These are phyloP conservation scores for Phrynocephalus forsythii DNA, from an alignment of 2,797 vertebrate genomes.

Conservation along the genomic window DNA sequence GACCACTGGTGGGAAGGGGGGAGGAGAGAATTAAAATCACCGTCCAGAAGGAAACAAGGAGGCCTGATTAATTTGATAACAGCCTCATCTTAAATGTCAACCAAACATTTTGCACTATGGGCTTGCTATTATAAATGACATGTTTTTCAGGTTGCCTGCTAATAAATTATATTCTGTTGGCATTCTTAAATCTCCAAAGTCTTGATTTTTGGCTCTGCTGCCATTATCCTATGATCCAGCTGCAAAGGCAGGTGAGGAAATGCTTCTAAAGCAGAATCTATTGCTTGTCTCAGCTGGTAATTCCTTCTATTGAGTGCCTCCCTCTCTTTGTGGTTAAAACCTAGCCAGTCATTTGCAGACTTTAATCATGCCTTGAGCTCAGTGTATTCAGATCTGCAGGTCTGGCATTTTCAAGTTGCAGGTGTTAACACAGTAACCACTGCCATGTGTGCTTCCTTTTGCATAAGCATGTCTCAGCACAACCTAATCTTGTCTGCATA, in stretches of 20 bases:
- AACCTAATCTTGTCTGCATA: slow-evolving; percentile 30
- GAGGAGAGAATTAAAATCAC: neutral
- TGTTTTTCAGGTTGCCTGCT: slow-evolving; percentile 24
- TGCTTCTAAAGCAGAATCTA: slow-evolving; percentile 36
- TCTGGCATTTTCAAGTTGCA: neutral
- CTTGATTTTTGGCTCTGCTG: slow-evolving; percentile 26
- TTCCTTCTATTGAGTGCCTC: slow-evolving; percentile 28
- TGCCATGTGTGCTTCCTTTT: slow-evolving; percentile 15
- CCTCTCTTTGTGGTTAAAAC: slow-evolving; percentile 6
- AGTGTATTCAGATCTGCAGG: neutral
- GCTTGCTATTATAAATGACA: slow-evolving; percentile 33
- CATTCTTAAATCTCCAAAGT: neutral
- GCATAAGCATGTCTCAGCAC: slow-evolving; percentile 19
- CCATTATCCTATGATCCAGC: slow-evolving; percentile 25
- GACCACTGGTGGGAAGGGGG: too few species aligned
- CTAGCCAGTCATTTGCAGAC: neutral
- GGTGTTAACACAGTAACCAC: neutral
- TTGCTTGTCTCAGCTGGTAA: slow-evolving; percentile 33
- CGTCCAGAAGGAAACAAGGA: slow-evolving; percentile 2
- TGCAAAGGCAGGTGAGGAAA: slow-evolving; percentile 18
- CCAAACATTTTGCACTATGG: neutral
- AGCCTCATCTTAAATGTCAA: neutral
- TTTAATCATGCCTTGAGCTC: slow-evolving; percentile 31
- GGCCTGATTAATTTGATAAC: slow-evolving; percentile 18
- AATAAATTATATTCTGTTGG: slow-evolving; percentile 4